phyloP scores from a whole-genome alignment of 2,797 vertebrate species.

The Protosalanx chinensis region DNA sequence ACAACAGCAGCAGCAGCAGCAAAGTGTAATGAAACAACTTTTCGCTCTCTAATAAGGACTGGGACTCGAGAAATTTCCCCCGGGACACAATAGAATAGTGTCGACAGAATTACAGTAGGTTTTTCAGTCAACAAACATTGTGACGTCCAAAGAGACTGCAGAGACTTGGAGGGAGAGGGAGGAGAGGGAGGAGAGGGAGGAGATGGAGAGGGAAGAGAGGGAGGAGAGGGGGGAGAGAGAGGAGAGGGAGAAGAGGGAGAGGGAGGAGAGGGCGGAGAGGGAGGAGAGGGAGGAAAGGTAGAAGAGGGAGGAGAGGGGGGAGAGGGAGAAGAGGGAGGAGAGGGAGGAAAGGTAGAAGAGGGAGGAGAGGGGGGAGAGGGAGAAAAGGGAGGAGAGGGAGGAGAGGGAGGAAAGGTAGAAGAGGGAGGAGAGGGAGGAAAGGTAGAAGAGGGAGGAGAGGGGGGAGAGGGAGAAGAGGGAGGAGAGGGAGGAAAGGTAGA shows the following conservation, averaged over 20 bases:
- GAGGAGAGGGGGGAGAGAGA: background rate
- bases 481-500: too few species aligned
- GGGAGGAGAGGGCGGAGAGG: background rate
- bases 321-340: background rate
- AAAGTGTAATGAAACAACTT: background rate
- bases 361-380: background rate
- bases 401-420: too few species aligned
- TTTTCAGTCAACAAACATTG: slow-evolving; percentile 3
- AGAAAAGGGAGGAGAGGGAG: too few species aligned
- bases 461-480: too few species aligned
- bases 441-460: too few species aligned
- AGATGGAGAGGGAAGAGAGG: background rate
- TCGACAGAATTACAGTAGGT: slow-evolving; percentile 12
- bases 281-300: background rate
- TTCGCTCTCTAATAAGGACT: slow-evolving; percentile 17
- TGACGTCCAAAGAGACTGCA: background rate
- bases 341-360: background rate
- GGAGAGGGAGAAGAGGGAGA: background rate
- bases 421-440: too few species aligned
- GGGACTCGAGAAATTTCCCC: background rate
- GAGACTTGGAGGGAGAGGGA: background rate
- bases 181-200: too few species aligned
- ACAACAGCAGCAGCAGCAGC: background rate
- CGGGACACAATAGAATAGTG: slow-evolving; percentile 13
- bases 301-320: background rate